Percentiles rank a stretch among this genome's conserved stretches.
Evolutionary conservation across 2,888 invertebrate species (phyloP).

Genomic region (Epinotia ramella): DNA sequence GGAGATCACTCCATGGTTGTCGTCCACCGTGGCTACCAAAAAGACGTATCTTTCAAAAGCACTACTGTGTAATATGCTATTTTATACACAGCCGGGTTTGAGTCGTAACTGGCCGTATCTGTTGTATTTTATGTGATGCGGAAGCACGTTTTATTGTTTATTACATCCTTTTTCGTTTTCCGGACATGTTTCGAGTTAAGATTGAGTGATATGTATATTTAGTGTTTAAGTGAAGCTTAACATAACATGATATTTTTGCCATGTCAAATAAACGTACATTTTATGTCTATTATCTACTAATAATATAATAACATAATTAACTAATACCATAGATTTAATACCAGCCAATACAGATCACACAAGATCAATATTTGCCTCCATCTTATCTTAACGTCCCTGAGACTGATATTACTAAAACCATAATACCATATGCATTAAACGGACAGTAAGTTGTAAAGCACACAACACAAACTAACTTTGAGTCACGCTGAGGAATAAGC

Average conservation of each 20-base stretch:
- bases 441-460: not conserved
- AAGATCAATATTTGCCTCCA: not conserved
- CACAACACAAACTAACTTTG: slow-evolving; percentile 9
- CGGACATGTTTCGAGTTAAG: slow-evolving; percentile 48
- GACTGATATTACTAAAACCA: slow-evolving; percentile 7
- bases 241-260: not conserved
- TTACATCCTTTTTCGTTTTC: slow-evolving; percentile 51
- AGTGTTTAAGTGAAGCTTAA: not conserved
- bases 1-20: slow-evolving; percentile 19
- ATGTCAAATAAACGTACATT: too few species aligned
- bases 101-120: slow-evolving; percentile 23
- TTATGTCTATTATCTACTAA: too few species aligned
- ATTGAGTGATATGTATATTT: not conserved
- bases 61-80: not conserved
- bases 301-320: too few species aligned
- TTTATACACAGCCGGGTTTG: not conserved
- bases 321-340: too few species aligned
- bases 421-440: slow-evolving; percentile 1
- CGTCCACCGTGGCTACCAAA: not conserved
- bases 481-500: slow-evolving; percentile 5
- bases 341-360: not conserved
- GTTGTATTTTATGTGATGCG: slow-evolving; percentile 34
- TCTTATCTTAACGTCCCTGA: not conserved
- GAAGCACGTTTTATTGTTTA: slow-evolving; percentile 52
- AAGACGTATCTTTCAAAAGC: not conserved